Conservation (phyloP, 2,888 invertebrate species). For the Adelognathus sp. region DNA sequence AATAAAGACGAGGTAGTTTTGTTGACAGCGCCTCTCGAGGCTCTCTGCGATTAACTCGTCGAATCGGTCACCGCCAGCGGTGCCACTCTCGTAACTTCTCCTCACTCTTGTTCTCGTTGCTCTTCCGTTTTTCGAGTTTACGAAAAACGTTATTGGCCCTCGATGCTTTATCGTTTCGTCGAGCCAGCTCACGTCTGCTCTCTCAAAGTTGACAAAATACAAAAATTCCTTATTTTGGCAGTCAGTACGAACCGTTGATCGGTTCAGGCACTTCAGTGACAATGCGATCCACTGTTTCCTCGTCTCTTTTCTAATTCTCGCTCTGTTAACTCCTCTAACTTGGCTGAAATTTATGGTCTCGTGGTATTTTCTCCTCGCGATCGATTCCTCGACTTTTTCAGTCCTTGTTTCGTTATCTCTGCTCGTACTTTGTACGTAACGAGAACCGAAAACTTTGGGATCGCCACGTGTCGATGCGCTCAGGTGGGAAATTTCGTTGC, state of each 20-base stretch:
- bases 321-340: too few relatives aligned
- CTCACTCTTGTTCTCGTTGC: background rate
- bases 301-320: background rate
- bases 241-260: constrained; percentile 6
- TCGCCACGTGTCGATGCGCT: constrained; percentile 47
- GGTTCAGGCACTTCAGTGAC: constrained; percentile 57
- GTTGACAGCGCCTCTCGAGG: background rate
- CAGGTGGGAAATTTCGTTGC: constrained; percentile 75
- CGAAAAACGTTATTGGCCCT: background rate
- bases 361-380: too few relatives aligned
- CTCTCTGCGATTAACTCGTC: background rate
- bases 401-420: background rate
- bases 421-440: background rate
- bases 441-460: background rate
- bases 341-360: too few relatives aligned
- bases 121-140: background rate
- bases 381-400: too few relatives aligned
- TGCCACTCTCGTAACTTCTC: constrained; percentile 29
- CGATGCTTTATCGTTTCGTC: background rate
- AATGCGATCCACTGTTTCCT: background rate
- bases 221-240: constrained; percentile 47
- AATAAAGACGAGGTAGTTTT: constrained; percentile 1
- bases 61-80: constrained; percentile 60
- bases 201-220: background rate
- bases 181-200: background rate